Evolutionary conservation across 2,797 vertebrate genomes (phyloP).

Genomic region (Siniperca undulata): DNA sequence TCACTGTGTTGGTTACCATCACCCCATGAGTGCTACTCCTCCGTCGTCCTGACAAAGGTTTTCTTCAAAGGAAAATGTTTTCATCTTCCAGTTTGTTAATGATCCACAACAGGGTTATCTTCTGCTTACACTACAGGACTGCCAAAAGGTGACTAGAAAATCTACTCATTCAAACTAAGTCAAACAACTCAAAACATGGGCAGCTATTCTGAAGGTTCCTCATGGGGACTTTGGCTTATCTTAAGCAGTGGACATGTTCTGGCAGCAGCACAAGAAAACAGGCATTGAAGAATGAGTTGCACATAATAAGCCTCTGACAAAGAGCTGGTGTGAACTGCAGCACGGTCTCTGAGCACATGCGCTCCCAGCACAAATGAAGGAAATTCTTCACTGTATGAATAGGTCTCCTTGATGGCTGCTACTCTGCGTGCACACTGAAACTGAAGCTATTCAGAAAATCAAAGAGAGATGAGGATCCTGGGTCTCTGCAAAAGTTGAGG

Average conservation of each 20-base stretch:
- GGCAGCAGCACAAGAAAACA: constrained; percentile 61
- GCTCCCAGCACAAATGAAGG: constrained; percentile 76
- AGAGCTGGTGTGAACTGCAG: constrained; percentile 76
- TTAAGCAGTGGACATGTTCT: constrained; percentile 56
- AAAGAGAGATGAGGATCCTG: constrained; percentile 19
- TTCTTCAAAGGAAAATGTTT: constrained; percentile 6
- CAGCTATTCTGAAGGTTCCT: constrained; percentile 37
- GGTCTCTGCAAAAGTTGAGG: constrained; percentile 12
- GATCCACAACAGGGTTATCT: background rate
- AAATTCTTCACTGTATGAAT: constrained; percentile 81
- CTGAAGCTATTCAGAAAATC: constrained; percentile 57
- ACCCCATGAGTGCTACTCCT: background rate
- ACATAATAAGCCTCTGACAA: constrained; percentile 67
- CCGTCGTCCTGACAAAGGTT: background rate
- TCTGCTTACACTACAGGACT: background rate
- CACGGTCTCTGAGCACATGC: constrained; percentile 57
- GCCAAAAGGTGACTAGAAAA: background rate
- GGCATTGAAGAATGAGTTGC: constrained; percentile 50
- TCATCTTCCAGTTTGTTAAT: constrained; percentile 12
- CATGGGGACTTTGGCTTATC: constrained; percentile 48
- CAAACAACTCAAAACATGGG: constrained; percentile 42
- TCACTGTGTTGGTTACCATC: constrained; percentile 13
- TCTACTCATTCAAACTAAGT: constrained; percentile 23
- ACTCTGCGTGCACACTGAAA: constrained; percentile 36
- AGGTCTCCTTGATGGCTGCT: constrained; percentile 58